Evolutionary conservation across 2,888 invertebrate genomes (phyloP), one percentile per base, ranked within the genome.

Genomic region (Sthenelais limicola): DNA sequence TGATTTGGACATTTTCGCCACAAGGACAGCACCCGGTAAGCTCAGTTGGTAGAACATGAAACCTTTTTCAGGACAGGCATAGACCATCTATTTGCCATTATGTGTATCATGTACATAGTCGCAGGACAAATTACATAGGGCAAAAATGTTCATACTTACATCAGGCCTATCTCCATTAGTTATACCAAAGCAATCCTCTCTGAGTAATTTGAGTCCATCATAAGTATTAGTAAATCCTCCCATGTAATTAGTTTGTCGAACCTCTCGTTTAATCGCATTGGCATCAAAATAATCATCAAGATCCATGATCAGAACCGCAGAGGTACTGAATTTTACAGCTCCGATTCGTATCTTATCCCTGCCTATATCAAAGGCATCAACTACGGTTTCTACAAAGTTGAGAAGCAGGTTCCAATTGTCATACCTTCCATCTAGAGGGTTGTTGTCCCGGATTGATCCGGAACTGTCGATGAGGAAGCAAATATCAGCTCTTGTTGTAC

Each of bases 381-480:
- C 30, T 21, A 62, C 15, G 2, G 18, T 38, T 62, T 62, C n/a
- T n/a, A 70, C 38, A 54, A 70, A 70, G 38, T 30, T 54, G 51
- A 70, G 70, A 26, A 70, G 38, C 24, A 70, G 38, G 9, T 26
- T 15, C 70, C 70, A 70, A 43, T 70, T 70, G 56, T 70, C 70
- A 26, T 35, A 26, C 3, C 43, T 32, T 33, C 21, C 33, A 24
- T 51, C 70, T 3, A 43, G 24, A 2, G 68, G 68, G 56, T 70
- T 70, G 43, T 70, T 70, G 51, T 70, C 70, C 7, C 70, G 30
- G 43, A 70, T 70, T 7, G 51, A 51, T 32, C 70, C 70, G 18
- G 70, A 70, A 30, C 70, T 70, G 51, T 70, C 70, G 26, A 70
- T 43, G 5, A 70, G 38, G 38, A 70, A 70, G 26, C 70, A 70